Base-by-base conservation (phyloP, 2,113 vertebrate species). In the Nothoprocta pentlandii region DNA sequence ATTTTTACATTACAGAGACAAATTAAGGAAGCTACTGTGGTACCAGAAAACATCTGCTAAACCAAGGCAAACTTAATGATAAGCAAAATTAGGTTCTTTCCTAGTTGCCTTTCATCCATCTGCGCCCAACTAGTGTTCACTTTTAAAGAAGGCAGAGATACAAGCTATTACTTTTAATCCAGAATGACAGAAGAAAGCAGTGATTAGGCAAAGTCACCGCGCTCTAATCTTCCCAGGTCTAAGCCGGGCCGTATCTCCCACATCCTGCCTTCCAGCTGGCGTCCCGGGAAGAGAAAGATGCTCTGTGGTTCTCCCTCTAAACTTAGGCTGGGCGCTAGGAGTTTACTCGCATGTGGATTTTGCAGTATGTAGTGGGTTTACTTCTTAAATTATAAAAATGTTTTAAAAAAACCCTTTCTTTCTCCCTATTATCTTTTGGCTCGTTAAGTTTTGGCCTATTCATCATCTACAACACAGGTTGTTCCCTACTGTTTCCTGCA, bases 61-160 rank as follows among this genome's bases (percentile, higher is more conserved):
- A 93, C 28, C 87, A 53, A 93, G 85, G 68, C 91, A 88, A 89
- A 87, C 54, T 91, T 97, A 93, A 92, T 90, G 93, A 93, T 93
- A 93, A 96, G 77, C 89, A 86, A 97, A 92, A 79, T 93, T 91
- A 95, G 92, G 70, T 91, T 64, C 96, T 93, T 84, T 82, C 85
- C 53, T 95, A n/a, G 80, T 78, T 97, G 91, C 66, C 92, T 96
- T 96, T 93, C 94, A 94, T 96, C 93, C 88, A 95, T 78, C 93
- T 96, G 91, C 82, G 73, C 94, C 95, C 90, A 96, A 90, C 32
- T 83, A 86, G 92, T 89, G 94, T 30, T 96, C 93, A 46, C 93
- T 97, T 86, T 32, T 77, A 87, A 85, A 75, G 94, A 42, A 90
- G 79, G 93, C 91, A 36, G 74, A 73, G 77, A 59, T 9, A n/a